Evolutionary conservation across 2,797 vertebrate species (phyloP).

Genomic region (Bradypodion pumilum): DNA sequence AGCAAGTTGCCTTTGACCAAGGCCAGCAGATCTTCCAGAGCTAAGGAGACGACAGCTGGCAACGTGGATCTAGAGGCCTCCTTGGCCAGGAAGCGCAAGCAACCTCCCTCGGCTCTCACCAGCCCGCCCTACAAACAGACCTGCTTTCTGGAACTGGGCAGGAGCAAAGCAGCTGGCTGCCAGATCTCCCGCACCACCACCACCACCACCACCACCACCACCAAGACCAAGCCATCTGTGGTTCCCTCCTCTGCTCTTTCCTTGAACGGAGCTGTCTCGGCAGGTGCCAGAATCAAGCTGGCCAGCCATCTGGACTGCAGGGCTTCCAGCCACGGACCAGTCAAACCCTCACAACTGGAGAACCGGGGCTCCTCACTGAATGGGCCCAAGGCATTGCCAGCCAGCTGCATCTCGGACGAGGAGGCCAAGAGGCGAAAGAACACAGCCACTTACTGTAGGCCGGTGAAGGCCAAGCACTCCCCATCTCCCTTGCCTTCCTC

Average conservation of each 20-base stretch:
- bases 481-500: constrained; percentile 76
- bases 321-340: constrained; percentile 58
- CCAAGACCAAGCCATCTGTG: constrained; percentile 73
- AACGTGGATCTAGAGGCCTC: constrained; percentile 64
- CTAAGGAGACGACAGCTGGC: constrained; percentile 75
- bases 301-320: constrained; percentile 76
- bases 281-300: constrained; percentile 75
- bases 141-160: constrained; percentile 79
- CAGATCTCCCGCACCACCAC: constrained; percentile 47
- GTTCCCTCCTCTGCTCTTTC: constrained; percentile 81
- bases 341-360: constrained; percentile 70
- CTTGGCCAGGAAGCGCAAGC: constrained; percentile 83
- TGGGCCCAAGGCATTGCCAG: constrained; percentile 57
- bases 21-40: constrained; percentile 83
- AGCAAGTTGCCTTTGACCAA: constrained; percentile 80
- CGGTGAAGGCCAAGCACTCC: constrained; percentile 77
- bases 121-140: constrained; percentile 86
- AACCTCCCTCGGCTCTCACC: constrained; percentile 72
- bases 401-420: constrained; percentile 77
- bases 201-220: too few relatives aligned
- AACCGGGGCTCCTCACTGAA: constrained; percentile 64
- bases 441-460: constrained; percentile 80
- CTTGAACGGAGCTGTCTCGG: constrained; percentile 82
- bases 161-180: constrained; percentile 74
- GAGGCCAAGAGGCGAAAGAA: constrained; percentile 87